These are phyloP conservation scores for Nemoura dubitans DNA, from an alignment of 2,888 invertebrate genomes.

Conservation along the genomic window DNA sequence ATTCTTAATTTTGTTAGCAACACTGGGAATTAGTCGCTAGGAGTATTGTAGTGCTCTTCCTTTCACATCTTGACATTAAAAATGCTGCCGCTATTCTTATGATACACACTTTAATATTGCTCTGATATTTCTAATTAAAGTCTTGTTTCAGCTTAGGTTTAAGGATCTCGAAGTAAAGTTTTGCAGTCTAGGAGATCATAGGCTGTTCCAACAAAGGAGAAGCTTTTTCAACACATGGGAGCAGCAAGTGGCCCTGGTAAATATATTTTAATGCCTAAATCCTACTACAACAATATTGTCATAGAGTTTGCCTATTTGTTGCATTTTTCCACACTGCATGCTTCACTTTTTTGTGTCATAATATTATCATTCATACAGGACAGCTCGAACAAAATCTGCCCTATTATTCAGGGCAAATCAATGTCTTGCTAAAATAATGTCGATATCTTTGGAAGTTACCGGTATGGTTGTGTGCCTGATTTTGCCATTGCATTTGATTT, in stretches of 20 bases:
- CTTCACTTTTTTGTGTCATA: constrained; percentile 15
- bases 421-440: too few species aligned
- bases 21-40: not conserved
- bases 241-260: constrained; percentile 54
- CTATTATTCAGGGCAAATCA: too few species aligned
- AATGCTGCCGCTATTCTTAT: too few species aligned
- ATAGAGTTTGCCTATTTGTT: not conserved
- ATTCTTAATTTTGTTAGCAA: not conserved
- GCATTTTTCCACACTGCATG: constrained; percentile 42
- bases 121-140: not conserved
- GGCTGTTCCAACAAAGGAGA: not conserved
- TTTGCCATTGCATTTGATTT: too few species aligned
- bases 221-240: constrained; percentile 60
- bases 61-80: too few species aligned
- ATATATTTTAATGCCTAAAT: too few species aligned
- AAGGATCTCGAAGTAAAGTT: too few species aligned
- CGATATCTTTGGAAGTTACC: too few species aligned
- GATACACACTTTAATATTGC: not conserved
- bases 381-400: too few species aligned
- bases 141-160: not conserved
- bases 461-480: too few species aligned
- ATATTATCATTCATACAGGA: constrained; percentile 15
- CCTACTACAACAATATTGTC: constrained; percentile 54
- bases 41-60: too few species aligned
- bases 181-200: too few species aligned